Percentiles rank a stretch among this genome's conserved stretches.
Conservation (phyloP, 2,888 invertebrate species). For the Cheiracanthium punctorium region DNA sequence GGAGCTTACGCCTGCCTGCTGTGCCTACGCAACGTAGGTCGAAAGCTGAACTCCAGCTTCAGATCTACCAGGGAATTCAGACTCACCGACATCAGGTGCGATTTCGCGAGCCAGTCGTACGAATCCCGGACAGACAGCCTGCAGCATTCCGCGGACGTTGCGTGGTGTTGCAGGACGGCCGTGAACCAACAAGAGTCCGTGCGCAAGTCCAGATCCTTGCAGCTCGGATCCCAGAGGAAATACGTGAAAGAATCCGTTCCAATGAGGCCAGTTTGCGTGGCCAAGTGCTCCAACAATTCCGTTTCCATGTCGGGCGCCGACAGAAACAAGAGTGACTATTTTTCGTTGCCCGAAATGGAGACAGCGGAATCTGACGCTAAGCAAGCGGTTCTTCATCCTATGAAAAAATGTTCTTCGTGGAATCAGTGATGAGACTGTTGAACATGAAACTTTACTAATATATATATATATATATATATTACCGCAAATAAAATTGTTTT, state of each 20-base stretch:
- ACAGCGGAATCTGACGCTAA: too few species aligned
- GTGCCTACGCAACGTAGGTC: slow-evolving; percentile 6
- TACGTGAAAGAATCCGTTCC: background rate
- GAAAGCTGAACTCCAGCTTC: slow-evolving; percentile 25
- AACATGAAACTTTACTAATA: too few species aligned
- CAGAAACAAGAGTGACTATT: background rate
- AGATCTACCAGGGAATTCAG: background rate
- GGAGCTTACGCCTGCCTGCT: slow-evolving; percentile 73
- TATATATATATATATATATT: too few species aligned
- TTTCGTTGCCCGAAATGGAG: background rate
- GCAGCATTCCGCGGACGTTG: background rate
- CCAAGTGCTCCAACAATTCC: background rate
- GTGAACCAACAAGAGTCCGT: background rate
- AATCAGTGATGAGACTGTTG: too few species aligned
- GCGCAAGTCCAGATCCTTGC: background rate
- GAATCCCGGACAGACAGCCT: background rate
- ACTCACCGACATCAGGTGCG: background rate
- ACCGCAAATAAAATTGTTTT: too few species aligned
- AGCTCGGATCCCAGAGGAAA: background rate
- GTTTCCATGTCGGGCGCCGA: background rate
- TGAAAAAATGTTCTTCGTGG: too few species aligned
- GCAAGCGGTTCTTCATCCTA: too few species aligned
- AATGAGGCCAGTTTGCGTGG: background rate
- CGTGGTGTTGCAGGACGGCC: background rate
- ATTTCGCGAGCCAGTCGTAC: background rate